Evolutionary conservation across 30 jellyfish, hydroid and myxozoan species (phyloP).

Genomic region (Aurelia sp.): DNA sequence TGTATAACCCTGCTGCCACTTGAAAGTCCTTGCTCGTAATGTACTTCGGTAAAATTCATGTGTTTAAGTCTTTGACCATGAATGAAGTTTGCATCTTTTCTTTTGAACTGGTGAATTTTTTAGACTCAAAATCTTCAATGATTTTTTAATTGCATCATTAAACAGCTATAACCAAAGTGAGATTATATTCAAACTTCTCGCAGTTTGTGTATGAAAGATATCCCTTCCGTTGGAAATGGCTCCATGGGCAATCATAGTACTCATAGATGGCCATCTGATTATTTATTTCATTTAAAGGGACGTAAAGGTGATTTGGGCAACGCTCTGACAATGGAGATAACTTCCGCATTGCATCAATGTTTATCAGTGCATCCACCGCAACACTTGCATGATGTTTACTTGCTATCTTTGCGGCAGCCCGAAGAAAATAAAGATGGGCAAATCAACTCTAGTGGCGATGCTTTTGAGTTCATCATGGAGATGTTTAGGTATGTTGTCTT

Average conservation of each 20-base stretch:
- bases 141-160: too few species aligned
- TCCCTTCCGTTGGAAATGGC: too few species aligned
- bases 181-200: too few species aligned
- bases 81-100: too few species aligned
- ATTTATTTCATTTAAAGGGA: constrained; percentile 1
- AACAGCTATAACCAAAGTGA: too few species aligned
- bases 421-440: constrained; percentile 13
- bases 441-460: background rate
- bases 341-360: constrained; percentile 44
- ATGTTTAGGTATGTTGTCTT: constrained; percentile 29
- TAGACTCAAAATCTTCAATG: too few species aligned
- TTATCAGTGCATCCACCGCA: constrained; percentile 62
- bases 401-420: constrained; percentile 42
- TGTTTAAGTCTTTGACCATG: too few species aligned
- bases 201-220: too few species aligned
- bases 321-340: background rate
- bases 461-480: constrained; percentile 39
- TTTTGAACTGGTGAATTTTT: too few species aligned
- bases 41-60: too few species aligned
- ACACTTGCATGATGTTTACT: constrained; percentile 25
- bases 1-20: too few species aligned
- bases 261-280: background rate
- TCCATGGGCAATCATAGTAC: background rate
- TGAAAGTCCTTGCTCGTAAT: too few species aligned
- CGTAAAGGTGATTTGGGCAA: background rate